Base-by-base conservation (phyloP, 2,888 invertebrate genomes). In the Silvanus unidentatus region DNA sequence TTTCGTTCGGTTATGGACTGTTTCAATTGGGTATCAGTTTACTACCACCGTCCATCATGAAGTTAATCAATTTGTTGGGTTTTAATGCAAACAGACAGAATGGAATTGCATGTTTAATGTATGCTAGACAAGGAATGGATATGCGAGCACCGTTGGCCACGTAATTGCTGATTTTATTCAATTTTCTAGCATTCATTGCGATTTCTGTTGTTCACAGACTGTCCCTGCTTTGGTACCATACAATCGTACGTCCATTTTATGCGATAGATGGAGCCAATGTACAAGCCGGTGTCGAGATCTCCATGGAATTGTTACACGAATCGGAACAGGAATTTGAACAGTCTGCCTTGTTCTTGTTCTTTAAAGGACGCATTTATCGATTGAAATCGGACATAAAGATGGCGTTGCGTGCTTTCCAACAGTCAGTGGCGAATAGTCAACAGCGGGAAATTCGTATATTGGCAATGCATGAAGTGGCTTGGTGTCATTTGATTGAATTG, bases 1-100 rank as follows among this genome's bases (percentile, higher is more conserved):
- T 84, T 4, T 80, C 81, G 57, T 84, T 85, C 62, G 85, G 84
- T 2, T 84, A 81, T 55, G 85, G 85, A 10, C 70, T 82, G 29
- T 81, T 85, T 59, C 82, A 84, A 59, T 66, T 85, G 43, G 80
- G 80, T 49, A 75, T 84, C 41, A 84, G 84, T 5, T 69, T 85
- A 43, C 68, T 84, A 38, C 84, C 84, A 3, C 80, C 82, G 1
- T 79, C 80, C 15, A 59, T 84, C 38, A 61, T 78, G n/a, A 74
- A 72, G 53, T 58, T 80, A 16, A 80, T 80, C 2, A 80, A 78
- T 58, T 75, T 84, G 60, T 66, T 84, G 57, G 85, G 84, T 2
- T 83, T 84, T 65, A 77, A 78, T 47, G 81, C 82, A 1, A 80
- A 82, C 57, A 72, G 79, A 44, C 70, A 75, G 42, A 69, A 71